These are phyloP conservation scores for Sigmodon hispidus DNA, from an alignment of 2,113 vertebrate species.

Conservation along the genomic window DNA sequence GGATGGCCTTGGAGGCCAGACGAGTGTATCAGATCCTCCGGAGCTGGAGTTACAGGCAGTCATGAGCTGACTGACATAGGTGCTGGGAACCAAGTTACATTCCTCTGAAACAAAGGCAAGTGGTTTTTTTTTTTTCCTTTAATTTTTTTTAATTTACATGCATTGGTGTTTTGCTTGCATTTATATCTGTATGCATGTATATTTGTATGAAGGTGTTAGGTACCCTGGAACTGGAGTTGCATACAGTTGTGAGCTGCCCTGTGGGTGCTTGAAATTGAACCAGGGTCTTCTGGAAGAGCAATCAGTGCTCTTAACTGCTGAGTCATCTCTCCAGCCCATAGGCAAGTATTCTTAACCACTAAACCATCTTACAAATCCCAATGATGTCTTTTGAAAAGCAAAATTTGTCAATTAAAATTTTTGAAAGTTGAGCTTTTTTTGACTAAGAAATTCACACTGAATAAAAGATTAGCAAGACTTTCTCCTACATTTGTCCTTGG, in stretches of 20 bases:
- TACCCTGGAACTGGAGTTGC: neutral
- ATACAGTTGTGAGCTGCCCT: neutral
- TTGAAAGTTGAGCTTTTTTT: neutral
- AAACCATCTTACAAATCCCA: neutral
- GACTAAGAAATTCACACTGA: neutral
- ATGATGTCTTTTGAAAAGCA: constrained; percentile 14
- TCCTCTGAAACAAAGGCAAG: neutral
- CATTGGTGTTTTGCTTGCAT: neutral
- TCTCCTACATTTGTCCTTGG: neutral
- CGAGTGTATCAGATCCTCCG: neutral
- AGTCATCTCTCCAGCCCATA: neutral
- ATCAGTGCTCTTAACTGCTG: neutral
- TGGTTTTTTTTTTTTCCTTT: neutral
- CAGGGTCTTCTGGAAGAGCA: neutral
- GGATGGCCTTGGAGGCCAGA: neutral
- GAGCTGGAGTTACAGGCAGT: neutral
- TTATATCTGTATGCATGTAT: neutral
- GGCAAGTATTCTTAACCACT: neutral
- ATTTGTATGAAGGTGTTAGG: neutral
- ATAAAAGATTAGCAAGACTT: constrained; percentile 10
- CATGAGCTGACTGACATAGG: neutral
- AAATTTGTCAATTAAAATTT: neutral
- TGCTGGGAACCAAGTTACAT: neutral
- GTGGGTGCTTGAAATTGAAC: neutral
- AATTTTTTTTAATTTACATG: neutral